Conservation (phyloP, 2,113 vertebrate genomes). For the Odocoileus hemionus region DNA sequence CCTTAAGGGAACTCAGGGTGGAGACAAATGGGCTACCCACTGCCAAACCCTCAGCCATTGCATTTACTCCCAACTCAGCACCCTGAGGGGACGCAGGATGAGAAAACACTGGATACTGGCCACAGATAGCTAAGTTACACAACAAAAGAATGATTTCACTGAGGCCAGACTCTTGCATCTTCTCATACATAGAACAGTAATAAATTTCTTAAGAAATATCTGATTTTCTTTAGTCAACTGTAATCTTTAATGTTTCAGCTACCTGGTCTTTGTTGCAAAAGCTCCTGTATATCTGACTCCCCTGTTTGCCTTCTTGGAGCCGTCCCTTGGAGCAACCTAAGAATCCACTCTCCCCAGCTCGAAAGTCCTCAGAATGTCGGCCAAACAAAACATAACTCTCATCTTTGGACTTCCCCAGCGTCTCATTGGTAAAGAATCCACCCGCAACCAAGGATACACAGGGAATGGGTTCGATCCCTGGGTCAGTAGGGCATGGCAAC, state of each 20-base stretch:
- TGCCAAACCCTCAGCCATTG: background rate
- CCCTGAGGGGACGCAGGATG: background rate
- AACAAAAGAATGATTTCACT: background rate
- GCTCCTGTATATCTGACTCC: background rate
- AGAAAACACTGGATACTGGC: background rate
- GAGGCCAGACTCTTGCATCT: background rate
- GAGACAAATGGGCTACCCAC: background rate
- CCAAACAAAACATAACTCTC: background rate
- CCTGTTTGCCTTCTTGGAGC: background rate
- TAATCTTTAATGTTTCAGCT: background rate
- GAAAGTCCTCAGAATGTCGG: background rate
- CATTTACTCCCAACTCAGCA: background rate
- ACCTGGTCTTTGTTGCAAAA: background rate
- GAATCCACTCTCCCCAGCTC: background rate
- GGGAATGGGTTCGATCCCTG: background rate
- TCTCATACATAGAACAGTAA: background rate
- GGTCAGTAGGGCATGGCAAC: background rate
- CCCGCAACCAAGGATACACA: background rate
- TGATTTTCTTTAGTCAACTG: background rate
- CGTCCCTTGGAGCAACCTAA: background rate
- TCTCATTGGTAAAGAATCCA: background rate
- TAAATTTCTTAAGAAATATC: background rate
- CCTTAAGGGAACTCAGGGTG: background rate
- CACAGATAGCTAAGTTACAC: background rate
- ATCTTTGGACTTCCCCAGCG: background rate